Conservation (phyloP, 2,888 invertebrate species). For the Troides oblongomaculatus region DNA sequence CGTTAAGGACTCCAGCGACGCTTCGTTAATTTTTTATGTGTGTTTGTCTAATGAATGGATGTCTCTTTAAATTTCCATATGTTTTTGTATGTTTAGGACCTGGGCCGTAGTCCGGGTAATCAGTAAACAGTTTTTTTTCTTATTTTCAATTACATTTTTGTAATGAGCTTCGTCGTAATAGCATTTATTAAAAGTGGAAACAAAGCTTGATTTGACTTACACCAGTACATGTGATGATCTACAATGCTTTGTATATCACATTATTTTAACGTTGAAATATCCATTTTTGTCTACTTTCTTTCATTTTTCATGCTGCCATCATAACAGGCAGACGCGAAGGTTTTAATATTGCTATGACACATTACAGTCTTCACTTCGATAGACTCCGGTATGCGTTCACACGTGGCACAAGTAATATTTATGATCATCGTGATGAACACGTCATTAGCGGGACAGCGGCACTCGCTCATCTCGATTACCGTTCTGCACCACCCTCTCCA, state of each 20-base stretch:
- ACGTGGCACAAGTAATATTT: constrained; percentile 1
- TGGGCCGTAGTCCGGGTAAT: neutral
- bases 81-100: constrained; percentile 31
- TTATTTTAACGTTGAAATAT: too few species aligned
- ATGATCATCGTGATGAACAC: constrained; percentile 43
- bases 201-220: too few species aligned
- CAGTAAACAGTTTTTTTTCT: neutral
- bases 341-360: too few species aligned
- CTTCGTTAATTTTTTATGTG: constrained; percentile 76
- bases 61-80: constrained; percentile 73
- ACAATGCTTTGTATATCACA: too few species aligned
- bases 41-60: constrained; percentile 75
- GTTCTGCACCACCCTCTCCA: constrained; percentile 51
- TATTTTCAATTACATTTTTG: neutral
- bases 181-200: too few species aligned
- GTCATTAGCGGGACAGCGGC: constrained; percentile 48
- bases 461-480: constrained; percentile 55
- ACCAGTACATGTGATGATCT: too few species aligned
- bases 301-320: too few species aligned
- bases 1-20: constrained; percentile 72
- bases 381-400: too few species aligned
- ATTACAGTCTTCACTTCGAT: too few species aligned
- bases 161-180: neutral
- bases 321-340: too few species aligned
- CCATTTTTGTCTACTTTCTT: too few species aligned